Conservation (phyloP, 1,140 invertebrate species). For the Littorina saxatilis region DNA sequence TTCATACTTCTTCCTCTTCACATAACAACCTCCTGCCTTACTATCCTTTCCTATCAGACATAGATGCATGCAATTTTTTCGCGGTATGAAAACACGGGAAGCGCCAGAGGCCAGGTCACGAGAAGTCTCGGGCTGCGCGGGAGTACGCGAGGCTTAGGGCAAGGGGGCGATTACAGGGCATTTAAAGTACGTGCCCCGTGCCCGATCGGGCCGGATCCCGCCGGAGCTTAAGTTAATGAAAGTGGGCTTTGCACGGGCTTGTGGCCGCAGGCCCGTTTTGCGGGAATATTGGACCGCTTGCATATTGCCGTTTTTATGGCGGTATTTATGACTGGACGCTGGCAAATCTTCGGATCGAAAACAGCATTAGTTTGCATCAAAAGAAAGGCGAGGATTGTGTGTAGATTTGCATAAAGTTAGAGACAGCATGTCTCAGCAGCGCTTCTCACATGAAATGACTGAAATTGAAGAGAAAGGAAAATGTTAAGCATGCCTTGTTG, state of each 20-base stretch:
- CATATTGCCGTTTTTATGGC: too few relatives aligned
- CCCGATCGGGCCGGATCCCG: not conserved
- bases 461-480: too few relatives aligned
- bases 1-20: not conserved
- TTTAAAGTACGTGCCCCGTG: not conserved
- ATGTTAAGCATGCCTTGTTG: too few relatives aligned
- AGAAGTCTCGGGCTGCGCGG: not conserved
- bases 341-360: too few relatives aligned
- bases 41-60: not conserved
- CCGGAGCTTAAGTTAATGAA: not conserved
- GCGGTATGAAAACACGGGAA: not conserved
- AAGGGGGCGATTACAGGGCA: not conserved
- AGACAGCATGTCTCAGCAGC: too few relatives aligned
- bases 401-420: too few relatives aligned
- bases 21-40: not conserved
- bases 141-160: not conserved
- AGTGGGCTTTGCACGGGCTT: slow-evolving; percentile 1
- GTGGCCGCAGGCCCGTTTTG: too few relatives aligned
- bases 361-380: too few relatives aligned
- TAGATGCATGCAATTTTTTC: not conserved
- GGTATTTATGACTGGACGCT: too few relatives aligned
- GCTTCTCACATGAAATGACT: too few relatives aligned
- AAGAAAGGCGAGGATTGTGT: too few relatives aligned
- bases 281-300: too few relatives aligned
- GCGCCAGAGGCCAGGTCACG: not conserved